Percentiles rank a stretch among this genome's conserved stretches.
These are phyloP conservation scores for Temnopleurus reevesii DNA, from an alignment of 53 echinoderm and acorn worm genomes.

Conservation along the genomic window DNA sequence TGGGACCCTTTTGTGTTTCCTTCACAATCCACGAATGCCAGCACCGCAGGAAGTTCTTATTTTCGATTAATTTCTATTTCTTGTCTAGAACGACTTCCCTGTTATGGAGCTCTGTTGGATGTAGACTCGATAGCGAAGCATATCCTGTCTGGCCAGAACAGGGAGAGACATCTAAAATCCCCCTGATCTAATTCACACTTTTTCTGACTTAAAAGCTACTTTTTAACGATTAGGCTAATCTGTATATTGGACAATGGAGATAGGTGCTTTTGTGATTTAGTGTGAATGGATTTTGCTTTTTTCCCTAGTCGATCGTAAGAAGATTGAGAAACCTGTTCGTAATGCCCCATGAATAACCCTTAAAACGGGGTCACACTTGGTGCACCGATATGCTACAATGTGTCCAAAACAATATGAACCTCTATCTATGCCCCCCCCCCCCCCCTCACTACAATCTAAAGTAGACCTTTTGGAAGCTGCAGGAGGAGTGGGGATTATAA, in stretches of 20 bases:
- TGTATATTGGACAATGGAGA: not conserved
- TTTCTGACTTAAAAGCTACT: not conserved
- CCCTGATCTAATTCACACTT: not conserved
- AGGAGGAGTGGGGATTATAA: not conserved
- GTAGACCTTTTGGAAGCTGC: not conserved
- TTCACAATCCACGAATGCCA: not conserved
- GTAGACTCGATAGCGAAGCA: not conserved
- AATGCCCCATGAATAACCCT: conserved; percentile 24
- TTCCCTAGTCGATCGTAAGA: conserved; percentile 21
- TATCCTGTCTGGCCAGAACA: not conserved
- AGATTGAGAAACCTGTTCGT: conserved; percentile 1
- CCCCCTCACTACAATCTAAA: too few relatives aligned
- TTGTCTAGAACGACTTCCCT: not conserved
- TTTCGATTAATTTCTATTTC: conserved; percentile 15
- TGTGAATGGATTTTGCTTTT: not conserved
- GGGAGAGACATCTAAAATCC: not conserved
- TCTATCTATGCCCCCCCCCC: too few relatives aligned
- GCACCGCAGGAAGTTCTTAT: conserved; percentile 35
- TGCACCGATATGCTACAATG: not conserved
- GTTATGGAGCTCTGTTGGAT: not conserved
- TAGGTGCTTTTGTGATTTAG: not conserved
- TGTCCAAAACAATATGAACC: conserved; percentile 23
- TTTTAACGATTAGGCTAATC: not conserved
- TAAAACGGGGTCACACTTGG: not conserved
- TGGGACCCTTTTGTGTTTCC: conserved; percentile 3